Evolutionary conservation across 2,113 vertebrate species (phyloP).

Genomic region (Ivindomyrus marchei): DNA sequence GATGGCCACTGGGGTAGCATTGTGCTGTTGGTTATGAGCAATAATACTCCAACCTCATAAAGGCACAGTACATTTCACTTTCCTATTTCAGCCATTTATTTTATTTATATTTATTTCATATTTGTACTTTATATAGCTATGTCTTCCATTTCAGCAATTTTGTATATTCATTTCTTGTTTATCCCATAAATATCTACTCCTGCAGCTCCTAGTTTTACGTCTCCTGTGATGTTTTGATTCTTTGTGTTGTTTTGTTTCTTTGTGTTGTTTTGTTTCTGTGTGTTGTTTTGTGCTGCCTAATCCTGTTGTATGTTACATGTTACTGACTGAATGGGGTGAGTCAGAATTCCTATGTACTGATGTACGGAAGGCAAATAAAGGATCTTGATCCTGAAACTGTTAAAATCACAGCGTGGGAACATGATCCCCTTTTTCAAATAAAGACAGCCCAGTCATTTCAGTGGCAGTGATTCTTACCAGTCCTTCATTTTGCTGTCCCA

Average conservation of each 20-base stretch:
- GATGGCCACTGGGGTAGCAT: no score
- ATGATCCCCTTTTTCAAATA: neutral
- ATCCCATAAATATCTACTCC: neutral
- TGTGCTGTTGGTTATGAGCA: neutral
- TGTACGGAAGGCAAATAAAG: neutral
- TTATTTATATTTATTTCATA: neutral
- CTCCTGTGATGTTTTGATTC: neutral
- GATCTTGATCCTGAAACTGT: no score
- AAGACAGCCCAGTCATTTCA: neutral
- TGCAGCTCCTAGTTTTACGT: neutral
- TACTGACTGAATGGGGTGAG: neutral
- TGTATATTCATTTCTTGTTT: neutral
- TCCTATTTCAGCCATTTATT: neutral
- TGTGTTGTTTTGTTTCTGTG: neutral
- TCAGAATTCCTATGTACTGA: neutral
- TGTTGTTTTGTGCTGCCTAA: neutral
- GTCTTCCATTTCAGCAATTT: neutral
- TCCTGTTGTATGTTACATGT: neutral
- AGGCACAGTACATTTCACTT: neutral
- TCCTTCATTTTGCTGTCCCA: neutral
- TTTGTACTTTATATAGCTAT: neutral
- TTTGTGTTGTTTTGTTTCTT: neutral
- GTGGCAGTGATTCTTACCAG: neutral
- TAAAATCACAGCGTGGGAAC: neutral
- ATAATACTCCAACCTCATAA: neutral